These are phyloP conservation scores for Sycon ciliatum DNA, from an alignment of 37 sponge, comb jelly and placozoan genomes.

Conservation along the genomic window DNA sequence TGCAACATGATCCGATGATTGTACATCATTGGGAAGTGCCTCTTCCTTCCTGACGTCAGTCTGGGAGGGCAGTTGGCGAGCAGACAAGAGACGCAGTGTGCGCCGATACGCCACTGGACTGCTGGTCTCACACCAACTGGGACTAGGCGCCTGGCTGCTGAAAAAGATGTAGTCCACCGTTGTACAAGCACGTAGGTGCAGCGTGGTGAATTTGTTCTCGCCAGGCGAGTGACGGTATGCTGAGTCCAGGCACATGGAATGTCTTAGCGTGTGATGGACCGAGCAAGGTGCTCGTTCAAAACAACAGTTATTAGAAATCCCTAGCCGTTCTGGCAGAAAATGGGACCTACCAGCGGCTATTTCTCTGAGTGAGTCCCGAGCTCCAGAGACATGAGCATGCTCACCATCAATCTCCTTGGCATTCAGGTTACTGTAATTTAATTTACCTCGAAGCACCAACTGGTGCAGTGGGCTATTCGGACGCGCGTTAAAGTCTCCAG, in stretches of 20 bases:
- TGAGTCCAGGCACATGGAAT: conserved; percentile 42
- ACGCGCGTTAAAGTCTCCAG: conserved; percentile 78
- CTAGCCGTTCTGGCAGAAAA: conserved; percentile 37
- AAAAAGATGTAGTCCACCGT: conserved; percentile 77
- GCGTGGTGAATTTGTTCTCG: conserved; percentile 6
- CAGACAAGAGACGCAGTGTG: too few relatives aligned
- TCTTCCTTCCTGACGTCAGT: too few relatives aligned
- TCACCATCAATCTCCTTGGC: conserved; percentile 46
- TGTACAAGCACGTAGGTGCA: neutral
- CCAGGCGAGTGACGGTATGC: conserved; percentile 35
- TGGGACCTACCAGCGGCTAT: conserved; percentile 40
- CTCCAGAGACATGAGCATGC: too few relatives aligned
- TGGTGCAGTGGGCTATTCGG: conserved; percentile 61
- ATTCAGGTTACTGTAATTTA: conserved; percentile 55
- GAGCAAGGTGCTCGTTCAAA: neutral
- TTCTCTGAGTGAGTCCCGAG: neutral
- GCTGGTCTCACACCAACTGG: too few relatives aligned
- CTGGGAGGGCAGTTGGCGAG: too few relatives aligned
- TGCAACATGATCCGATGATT: too few relatives aligned
- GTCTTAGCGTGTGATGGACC: conserved; percentile 28
- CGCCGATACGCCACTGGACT: too few relatives aligned
- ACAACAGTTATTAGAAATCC: conserved; percentile 44
- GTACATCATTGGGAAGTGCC: too few relatives aligned
- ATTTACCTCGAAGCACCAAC: conserved; percentile 44
- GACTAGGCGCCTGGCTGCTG: too few relatives aligned